Percentiles rank a stretch among this genome's conserved stretches.
Evolutionary conservation across 2,888 invertebrate genomes (phyloP).

Genomic region (Erynnis tages): DNA sequence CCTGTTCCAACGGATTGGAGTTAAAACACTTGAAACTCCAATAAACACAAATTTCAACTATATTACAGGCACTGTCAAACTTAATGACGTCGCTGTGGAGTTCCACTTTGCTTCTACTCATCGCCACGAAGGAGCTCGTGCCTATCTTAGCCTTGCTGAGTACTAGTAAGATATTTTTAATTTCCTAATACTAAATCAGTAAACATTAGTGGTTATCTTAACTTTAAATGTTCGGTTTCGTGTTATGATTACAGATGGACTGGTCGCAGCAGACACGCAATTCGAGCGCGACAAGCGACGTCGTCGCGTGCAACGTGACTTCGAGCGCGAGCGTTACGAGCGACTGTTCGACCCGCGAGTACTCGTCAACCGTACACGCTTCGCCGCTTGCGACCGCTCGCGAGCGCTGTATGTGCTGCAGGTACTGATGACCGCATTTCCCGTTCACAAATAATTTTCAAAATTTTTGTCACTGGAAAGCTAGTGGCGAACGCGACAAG

Average conservation of each 20-base stretch:
- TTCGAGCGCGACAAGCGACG: conserved; percentile 60
- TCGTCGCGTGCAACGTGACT: conserved; percentile 50
- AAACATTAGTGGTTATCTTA: no score
- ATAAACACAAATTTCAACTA: no score
- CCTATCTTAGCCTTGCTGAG: conserved; percentile 46
- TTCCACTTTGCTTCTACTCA: conserved; percentile 43
- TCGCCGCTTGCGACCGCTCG: conserved; percentile 68
- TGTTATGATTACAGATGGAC: conserved; percentile 41
- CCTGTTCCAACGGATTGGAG: no score
- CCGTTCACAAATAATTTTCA: no score
- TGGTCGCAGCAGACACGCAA: conserved; percentile 54
- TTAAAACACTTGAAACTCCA: no score
- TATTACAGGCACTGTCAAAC: conserved; percentile 53
- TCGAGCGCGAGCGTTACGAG: conserved; percentile 63
- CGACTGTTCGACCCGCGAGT: conserved; percentile 59
- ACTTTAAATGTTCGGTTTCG: no score
- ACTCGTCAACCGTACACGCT: conserved; percentile 61
- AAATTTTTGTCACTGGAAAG: no score
- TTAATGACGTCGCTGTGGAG: conserved; percentile 53
- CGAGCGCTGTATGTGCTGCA: conserved; percentile 60
- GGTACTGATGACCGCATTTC: no score
- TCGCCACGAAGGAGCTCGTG: conserved; percentile 47
- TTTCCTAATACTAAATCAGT: no score
- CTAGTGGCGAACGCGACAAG: no score
- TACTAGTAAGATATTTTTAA: conserved; percentile 42